Evolutionary conservation across 2,113 vertebrate species (phyloP).

Genomic region (Cettia cetti): DNA sequence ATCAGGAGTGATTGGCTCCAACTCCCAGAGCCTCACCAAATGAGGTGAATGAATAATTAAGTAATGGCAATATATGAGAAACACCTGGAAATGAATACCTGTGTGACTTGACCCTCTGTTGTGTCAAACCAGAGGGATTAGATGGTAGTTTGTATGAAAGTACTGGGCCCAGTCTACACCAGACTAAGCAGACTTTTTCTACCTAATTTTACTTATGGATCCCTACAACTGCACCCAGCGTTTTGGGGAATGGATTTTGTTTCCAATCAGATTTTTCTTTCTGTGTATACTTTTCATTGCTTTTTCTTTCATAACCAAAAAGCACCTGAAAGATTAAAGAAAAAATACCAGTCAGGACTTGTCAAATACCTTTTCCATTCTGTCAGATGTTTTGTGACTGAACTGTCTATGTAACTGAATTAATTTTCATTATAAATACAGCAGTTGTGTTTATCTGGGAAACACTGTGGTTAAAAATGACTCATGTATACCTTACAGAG

Average conservation of each 20-base stretch:
- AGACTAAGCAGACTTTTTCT: not conserved
- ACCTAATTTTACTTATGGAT: not conserved
- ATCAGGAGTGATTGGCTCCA: not conserved
- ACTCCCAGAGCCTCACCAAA: not conserved
- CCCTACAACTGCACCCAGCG: not conserved
- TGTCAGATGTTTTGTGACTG: slow-evolving; percentile 41
- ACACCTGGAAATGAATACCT: not conserved
- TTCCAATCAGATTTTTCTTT: not conserved
- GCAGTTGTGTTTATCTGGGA: slow-evolving; percentile 36
- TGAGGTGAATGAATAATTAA: not conserved
- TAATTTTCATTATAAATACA: slow-evolving; percentile 37
- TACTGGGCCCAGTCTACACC: not conserved
- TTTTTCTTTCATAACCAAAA: not conserved
- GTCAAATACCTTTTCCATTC: slow-evolving; percentile 48
- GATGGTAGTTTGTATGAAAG: not conserved
- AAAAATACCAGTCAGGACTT: slow-evolving; percentile 27
- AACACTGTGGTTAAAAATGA: slow-evolving; percentile 36
- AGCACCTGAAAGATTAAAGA: not conserved
- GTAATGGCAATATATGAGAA: not conserved
- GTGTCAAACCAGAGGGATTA: not conserved
- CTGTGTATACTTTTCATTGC: not conserved
- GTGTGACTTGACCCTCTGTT: not conserved
- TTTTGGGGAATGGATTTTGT: not conserved
- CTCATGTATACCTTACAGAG: not conserved
- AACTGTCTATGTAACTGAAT: not conserved